These are phyloP conservation scores for Tapirus indicus DNA, from an alignment of 2,797 vertebrate genomes.

Conservation along the genomic window DNA sequence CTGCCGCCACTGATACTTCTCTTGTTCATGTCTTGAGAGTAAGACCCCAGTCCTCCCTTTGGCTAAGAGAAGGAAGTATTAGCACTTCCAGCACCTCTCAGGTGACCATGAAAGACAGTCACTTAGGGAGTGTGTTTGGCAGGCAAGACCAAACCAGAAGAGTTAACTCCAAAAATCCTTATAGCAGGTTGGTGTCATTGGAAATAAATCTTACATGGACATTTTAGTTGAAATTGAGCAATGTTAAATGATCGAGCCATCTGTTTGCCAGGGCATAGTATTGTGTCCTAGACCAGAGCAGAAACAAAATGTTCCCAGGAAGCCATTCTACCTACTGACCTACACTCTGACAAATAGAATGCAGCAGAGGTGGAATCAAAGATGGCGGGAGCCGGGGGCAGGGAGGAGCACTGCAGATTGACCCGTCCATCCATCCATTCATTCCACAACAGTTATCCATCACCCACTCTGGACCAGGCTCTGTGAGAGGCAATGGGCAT, in stretches of 20 bases:
- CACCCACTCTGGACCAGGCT: not conserved
- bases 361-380: not conserved
- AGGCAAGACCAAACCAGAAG: not conserved
- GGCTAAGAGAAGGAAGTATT: not conserved
- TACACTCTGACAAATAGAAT: slow-evolving; percentile 17
- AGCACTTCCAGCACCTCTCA: not conserved
- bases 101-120: not conserved
- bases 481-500: not conserved
- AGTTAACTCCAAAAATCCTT: not conserved
- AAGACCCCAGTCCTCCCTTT: slow-evolving; percentile 19
- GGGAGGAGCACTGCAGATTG: not conserved
- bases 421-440: no score
- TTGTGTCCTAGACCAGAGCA: slow-evolving; percentile 45
- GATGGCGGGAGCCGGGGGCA: rapidly evolving
- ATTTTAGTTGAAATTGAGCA: slow-evolving; percentile 63
- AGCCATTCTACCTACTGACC: not conserved
- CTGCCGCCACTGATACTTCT: not conserved
- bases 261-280: not conserved
- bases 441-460: not conserved
- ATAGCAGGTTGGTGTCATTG: not conserved
- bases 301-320: slow-evolving; percentile 69
- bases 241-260: slow-evolving; percentile 38
- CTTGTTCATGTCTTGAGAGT: not conserved
- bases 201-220: slow-evolving; percentile 59
- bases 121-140: not conserved